Base-by-base conservation (phyloP, 2,888 invertebrate species). In the Polydrusus pterygomalis region DNA sequence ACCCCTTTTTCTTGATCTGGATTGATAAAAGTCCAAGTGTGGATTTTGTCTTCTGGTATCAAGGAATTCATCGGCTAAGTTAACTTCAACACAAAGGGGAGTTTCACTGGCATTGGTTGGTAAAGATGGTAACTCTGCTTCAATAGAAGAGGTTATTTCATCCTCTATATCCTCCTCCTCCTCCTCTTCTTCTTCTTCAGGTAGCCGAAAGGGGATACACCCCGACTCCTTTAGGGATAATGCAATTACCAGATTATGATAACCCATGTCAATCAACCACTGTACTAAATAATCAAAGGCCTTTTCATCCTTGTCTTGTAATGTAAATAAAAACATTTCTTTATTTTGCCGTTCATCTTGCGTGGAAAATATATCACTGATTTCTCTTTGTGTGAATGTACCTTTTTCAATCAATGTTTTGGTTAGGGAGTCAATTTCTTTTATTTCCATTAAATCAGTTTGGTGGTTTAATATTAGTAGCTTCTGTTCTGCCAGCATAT, bases 1-100 rank as follows among this genome's bases (percentile, higher is more conserved):
- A 20, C 93, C 93, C 75, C 93, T 90, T 64, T 89, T 85, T 74
- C 86, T 87, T 0, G 91, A 89, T 70, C 90, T 88, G 84, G 91
- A 92, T 25, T 84, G 84, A 86, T 91, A 91, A 80, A 79, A 82
- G 10, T 9, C 49, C 77, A 1, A 47, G 38, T 73, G 40, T 17
- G 60, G 77, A 65, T 82, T 82, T 85, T 86, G 8, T 34, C 60
- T 1, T 81, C 80, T 17, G 13, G 80, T 81, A 65, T 82, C 81
- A 62, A 63, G 72, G 73, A 83, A 83, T 68, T 80, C 74, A 25
- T 45, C 75, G 51, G 83, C 79, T 18, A 64, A 70, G 17, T 45
- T 67, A 18, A 83, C 81, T 74, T 80, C 58, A 43, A 83, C 73
- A 15, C 74, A 71, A 13, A 82, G 73, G 20, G 80, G 78, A 17